Evolutionary conservation across 2,888 invertebrate species (phyloP).

Genomic region (Spisula subtruncata): DNA sequence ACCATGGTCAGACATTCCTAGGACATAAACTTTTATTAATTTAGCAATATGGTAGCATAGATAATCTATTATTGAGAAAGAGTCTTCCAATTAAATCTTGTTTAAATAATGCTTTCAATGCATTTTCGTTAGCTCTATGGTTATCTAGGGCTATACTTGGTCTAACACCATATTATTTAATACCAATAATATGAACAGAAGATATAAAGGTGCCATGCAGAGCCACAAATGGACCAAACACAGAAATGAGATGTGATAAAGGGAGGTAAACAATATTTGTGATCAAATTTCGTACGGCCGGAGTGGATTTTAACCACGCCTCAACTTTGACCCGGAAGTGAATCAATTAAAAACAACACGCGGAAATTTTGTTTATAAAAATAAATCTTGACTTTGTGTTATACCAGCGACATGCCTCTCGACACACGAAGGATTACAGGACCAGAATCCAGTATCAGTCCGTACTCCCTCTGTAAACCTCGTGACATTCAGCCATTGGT

Average conservation of each 20-base stretch:
- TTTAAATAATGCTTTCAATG: too few species aligned
- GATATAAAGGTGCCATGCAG: too few species aligned
- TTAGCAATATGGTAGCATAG: too few species aligned
- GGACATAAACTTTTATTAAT: too few species aligned
- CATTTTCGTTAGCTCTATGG: not conserved
- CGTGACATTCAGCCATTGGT: constrained; percentile 38
- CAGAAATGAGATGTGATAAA: not conserved
- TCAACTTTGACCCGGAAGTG: constrained; percentile 1
- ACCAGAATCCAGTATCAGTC: constrained; percentile 60
- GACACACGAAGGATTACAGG: constrained; percentile 65
- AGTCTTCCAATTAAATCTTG: too few species aligned
- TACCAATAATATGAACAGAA: too few species aligned
- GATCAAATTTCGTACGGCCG: not conserved
- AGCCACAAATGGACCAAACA: too few species aligned
- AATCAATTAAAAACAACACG: constrained; percentile 1
- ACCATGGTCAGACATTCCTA: too few species aligned
- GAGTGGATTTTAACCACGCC: not conserved
- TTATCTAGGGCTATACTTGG: too few species aligned
- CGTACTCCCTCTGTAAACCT: constrained; percentile 48
- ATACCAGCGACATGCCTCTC: constrained; percentile 52
- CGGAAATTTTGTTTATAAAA: constrained; percentile 28
- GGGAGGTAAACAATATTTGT: not conserved
- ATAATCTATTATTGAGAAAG: too few species aligned
- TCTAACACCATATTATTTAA: too few species aligned
- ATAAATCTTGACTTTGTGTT: not conserved